Evolutionary conservation across 2,888 invertebrate genomes (phyloP).

Genomic region (Melanostoma scalare): DNA sequence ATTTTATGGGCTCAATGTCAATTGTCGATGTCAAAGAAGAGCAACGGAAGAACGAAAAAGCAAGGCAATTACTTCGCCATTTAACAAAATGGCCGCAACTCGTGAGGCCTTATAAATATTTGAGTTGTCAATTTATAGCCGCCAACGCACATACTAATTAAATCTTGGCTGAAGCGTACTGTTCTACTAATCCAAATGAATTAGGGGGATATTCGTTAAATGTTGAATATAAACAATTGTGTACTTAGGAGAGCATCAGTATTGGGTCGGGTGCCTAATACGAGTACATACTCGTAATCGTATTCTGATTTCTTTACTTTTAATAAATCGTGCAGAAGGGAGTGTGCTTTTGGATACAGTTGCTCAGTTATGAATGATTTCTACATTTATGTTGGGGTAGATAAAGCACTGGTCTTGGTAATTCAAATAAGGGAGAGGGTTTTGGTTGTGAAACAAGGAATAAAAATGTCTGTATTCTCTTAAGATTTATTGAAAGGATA

Average conservation of each 20-base stretch:
- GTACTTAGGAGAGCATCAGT: slow-evolving; percentile 25
- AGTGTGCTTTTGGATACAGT: no score
- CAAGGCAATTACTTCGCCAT: slow-evolving; percentile 58
- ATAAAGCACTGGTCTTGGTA: no score
- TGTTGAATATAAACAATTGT: slow-evolving; percentile 34
- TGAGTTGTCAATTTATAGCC: slow-evolving; percentile 49
- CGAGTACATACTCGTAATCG: not conserved
- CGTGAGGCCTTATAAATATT: slow-evolving; percentile 36
- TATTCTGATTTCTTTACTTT: slow-evolving; percentile 16
- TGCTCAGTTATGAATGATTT: no score
- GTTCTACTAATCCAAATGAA: slow-evolving; percentile 21
- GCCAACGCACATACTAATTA: slow-evolving; percentile 17
- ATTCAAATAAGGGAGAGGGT: no score
- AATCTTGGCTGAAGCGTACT: slow-evolving; percentile 16
- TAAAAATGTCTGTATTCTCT: no score
- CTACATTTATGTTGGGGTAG: no score
- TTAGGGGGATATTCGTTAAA: slow-evolving; percentile 14
- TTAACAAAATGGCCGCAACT: slow-evolving; percentile 25
- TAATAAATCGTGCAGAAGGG: slow-evolving; percentile 33
- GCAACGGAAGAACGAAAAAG: not conserved
- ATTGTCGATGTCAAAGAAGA: slow-evolving; percentile 25
- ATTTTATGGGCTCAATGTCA: slow-evolving; percentile 45
- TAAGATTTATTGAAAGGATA: no score
- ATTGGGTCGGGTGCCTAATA: not conserved
- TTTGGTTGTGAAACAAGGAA: no score